Base-by-base conservation (phyloP, 2,797 vertebrate genomes). In the Clarias laeviceps region DNA sequence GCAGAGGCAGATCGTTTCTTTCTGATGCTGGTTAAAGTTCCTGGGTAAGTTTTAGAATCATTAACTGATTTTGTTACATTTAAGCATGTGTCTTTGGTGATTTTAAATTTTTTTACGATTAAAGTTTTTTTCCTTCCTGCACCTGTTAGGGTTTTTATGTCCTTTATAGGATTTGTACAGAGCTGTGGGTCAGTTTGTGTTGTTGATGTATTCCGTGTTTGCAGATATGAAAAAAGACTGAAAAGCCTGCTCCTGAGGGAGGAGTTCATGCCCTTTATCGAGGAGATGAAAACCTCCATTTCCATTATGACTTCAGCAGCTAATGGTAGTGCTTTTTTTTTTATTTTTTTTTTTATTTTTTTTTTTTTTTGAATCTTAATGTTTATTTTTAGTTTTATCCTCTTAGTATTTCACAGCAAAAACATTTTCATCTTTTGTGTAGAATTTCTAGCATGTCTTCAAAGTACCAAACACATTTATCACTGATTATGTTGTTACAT, bases 261-360 rank as follows among this genome's bases (percentile, higher is more conserved):
- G 80, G 96, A 97, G 84, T 97, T 97, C 89, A 94, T 94, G 65
- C 96, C 96, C 54, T 91, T 94, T 3, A 93, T 97, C 90, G 93
- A 94, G 61, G 92, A 96, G 5, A 89, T 96, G 84, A 95, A 92
- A 73, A 88, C 92, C 68, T 94, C 94, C 29, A 89, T 96, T 84
- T 90, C 88, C 37, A 88, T 93, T 80, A 92, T 97, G 94, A 94
- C 88, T 0, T 92, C 93, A 69, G 96, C 94, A 40, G 95, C 96
- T 3, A 91, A 93, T 22, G 96, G 97, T 97, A 91, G 17, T 18
- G 4, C 0, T 12, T 74, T 73, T 9, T 64, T 62, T 0, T 65
- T 70, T n/a, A n/a, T n/a, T n/a, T 18, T 20, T 0, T 40, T 54
- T n/a, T 14, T 62, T 29, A 29, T 2, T 15, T 1, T 12, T 9